Base-by-base conservation (phyloP, 2,888 invertebrate species). In the Idaea dimidiata region DNA sequence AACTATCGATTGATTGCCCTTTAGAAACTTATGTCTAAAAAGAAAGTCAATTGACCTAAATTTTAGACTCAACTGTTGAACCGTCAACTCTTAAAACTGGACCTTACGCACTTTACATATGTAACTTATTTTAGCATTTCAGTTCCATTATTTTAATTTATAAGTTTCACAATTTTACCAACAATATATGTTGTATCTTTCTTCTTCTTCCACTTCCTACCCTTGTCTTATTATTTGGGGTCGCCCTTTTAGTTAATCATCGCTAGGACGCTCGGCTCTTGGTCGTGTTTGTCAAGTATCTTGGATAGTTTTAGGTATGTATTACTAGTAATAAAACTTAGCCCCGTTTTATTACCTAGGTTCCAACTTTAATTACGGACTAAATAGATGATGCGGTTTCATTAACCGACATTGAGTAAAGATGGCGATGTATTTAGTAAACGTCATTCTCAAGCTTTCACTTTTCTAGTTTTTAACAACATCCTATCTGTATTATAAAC, bases 381-480 rank as follows among this genome's bases (percentile, higher is more conserved):
- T 43, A 43, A 43, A 43, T 43, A 43, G 43, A 43, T 43, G 10
- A 43, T 8, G 1, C 14, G 6, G 8, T 43, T 24, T 7, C 6
- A 14, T 56, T 56, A 17, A 56, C 56, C 10, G 58, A 57, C 57
- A 66, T 66, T 54, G 64, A 71, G 76, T 74, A 76, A 73, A 74
- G 65, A 65, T 54, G 61, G 64, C 70, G 62, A 69, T 73, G 71
- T 68, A 75, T 71, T 79, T 76, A 74, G 72, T 72, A 68, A 71
- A 66, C 67, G 72, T 67, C 71, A 76, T 79, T 80, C 78, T 71
- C 74, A 77, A 76, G 73, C 85, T 86, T 85, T 86, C 84, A 82
- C 84, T 84, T 82, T 80, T 76, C 70, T 67, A 71, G 72, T 80
- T 73, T 24, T 24, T 71, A 74, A 70, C 72, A 61, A 66, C 72